Percentiles rank a stretch among this genome's conserved stretches.
Conservation (phyloP, 2,113 vertebrate genomes). For the Dissostichus mawsoni region DNA sequence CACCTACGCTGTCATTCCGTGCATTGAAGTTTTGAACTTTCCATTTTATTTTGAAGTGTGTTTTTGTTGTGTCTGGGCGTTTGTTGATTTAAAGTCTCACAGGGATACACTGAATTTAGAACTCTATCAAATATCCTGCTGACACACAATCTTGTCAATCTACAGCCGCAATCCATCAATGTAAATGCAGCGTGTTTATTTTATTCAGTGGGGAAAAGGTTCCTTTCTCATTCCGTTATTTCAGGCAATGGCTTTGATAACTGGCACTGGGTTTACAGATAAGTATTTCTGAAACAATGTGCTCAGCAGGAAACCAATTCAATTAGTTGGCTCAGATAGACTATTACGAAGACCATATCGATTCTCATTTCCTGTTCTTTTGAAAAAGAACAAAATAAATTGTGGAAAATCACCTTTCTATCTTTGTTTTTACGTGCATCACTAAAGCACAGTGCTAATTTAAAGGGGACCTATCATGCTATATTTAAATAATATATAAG, state of each 20-base stretch:
- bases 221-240: constrained; percentile 45
- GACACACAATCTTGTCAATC: constrained; percentile 67
- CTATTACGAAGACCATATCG: not conserved
- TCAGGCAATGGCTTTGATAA: constrained; percentile 55
- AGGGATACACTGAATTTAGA: constrained; percentile 28
- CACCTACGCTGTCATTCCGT: not conserved
- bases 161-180: constrained; percentile 63
- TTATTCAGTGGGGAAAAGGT: constrained; percentile 17
- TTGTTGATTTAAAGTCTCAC: constrained; percentile 25
- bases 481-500: too few species aligned
- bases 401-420: not conserved
- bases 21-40: constrained; percentile 1
- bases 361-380: not conserved
- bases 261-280: constrained; percentile 31
- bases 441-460: not conserved
- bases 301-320: constrained; percentile 35
- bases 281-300: constrained; percentile 38
- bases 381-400: not conserved
- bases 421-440: not conserved
- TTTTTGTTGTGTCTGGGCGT: constrained; percentile 3
- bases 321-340: constrained; percentile 19
- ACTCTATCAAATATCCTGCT: constrained; percentile 60
- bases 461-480: too few species aligned
- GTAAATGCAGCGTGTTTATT: constrained; percentile 47
- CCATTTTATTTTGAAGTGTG: constrained; percentile 16